Evolutionary conservation across 2,888 invertebrate species (phyloP), one percentile per base, ranked within the genome.

Genomic region (Cantharis nigra): DNA sequence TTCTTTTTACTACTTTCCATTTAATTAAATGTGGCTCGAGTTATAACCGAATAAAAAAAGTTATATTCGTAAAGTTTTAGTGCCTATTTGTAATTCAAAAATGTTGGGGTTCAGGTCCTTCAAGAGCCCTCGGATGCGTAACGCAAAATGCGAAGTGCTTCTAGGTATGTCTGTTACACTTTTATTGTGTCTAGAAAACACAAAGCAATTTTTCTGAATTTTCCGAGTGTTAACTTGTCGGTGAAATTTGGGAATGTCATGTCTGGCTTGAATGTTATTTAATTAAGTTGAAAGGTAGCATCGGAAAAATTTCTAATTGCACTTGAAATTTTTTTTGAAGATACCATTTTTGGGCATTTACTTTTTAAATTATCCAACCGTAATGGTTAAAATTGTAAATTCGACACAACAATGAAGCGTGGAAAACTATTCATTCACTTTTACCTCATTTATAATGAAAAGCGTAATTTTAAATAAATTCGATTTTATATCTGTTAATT

Each of bases 81-180:
- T 73, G 49, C 2, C 49, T 13, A 13, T 33, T 49, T 49, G 13
- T n/a, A 49, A 49, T 49, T 49, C 49, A 49, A 49, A 49, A 76
- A 92, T 92, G 92, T 91, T 92, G 85, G 91, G 92, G 70, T 89
- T 92, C 84, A 90, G 92, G 89, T 91, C 92, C 75, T 91, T 91
- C 85, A 92, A 91, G 81, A 76, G 78, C 64, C 71, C 74, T 72
- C 90, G 93, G 71, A 90, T 93, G 79, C 89, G 94, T 85, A 91
- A 91, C 87, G 91, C 92, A 82, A 91, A 91, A 87, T 93, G 92
- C 88, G 94, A 94, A 89, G 90, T 94, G 78, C 89, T 94, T 83
- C 89, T 94, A 85, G 94, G 94, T 94, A 91, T 89, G 90, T 88
- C 74, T 80, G 74, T 71, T 26, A 1, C n/a, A 72, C 28, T 74